phyloP scores from a whole-genome alignment of 2,113 vertebrate genomes.

The Mormyrus lacerda region DNA sequence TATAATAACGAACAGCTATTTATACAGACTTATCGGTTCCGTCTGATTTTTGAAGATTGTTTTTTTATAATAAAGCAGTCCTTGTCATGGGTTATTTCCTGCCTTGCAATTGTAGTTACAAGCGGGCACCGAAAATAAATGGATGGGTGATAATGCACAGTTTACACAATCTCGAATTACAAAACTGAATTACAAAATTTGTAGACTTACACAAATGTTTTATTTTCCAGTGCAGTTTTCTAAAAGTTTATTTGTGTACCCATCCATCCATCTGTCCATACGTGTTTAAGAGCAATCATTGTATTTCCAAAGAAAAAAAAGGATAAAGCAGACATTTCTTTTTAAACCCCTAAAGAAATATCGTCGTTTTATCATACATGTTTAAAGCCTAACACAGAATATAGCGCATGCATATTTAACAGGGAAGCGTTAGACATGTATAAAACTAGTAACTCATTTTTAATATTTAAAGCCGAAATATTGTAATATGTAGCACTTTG shows the following conservation, averaged over 20 bases:
- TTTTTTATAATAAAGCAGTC: no score
- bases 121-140: background rate
- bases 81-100: background rate
- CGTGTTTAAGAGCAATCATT: background rate
- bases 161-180: background rate
- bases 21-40: background rate
- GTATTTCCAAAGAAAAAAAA: background rate
- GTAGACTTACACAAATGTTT: background rate
- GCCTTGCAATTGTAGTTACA: background rate
- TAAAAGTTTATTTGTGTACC: background rate
- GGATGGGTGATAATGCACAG: background rate
- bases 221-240: background rate
- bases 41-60: background rate
- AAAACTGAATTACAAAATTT: background rate
- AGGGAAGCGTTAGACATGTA: background rate
- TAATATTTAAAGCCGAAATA: background rate
- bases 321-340: background rate
- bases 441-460: background rate
- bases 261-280: background rate
- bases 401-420: background rate
- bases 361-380: background rate
- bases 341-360: background rate
- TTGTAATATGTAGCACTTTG: background rate
- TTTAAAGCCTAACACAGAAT: background rate
- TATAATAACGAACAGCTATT: background rate